Evolutionary conservation across 2,797 vertebrate species (phyloP), one percentile per base, ranked within the genome.

Genomic region (Pogonophryne albipinna): DNA sequence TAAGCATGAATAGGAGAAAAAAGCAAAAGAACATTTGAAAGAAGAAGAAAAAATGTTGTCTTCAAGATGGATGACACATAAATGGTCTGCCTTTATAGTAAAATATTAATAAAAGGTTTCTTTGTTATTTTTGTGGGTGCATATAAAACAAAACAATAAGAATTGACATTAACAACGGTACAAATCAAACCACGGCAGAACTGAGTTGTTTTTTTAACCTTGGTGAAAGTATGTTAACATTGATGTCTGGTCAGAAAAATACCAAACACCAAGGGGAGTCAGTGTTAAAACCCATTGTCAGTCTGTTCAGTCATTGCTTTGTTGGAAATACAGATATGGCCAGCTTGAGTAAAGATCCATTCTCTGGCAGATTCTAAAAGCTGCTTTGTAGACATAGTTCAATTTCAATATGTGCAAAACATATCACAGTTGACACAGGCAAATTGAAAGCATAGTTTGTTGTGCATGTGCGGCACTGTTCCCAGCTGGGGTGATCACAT

Each of bases 401-500:
- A 63, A 78, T 85, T 78, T 78, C 60, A 84, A 41, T 79, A 69
- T 6, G 56, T 61, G 19, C 49, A 70, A 59, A 71, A 76, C 75
- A 69, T 60, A 79, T 86, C 74, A 77, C 62, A 57, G 76, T 63
- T 79, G 82, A 85, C 84, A 80, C 65, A 77, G 52, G 64, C 63
- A 81, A 84, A 84, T 66, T 84, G 67, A 80, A 85, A 88, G 74
- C 46, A 76, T 51, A 68, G 47, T 51, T 66, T 76, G 55, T 64
- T 50, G 57, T 51, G 34, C 50, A 49, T 49, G 57, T 47, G 59
- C 0, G 0, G 53, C 49, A 53, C 49, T 17, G 59, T 73, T 44
- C 75, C 66, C 70, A 78, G 74, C 72, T 83, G 74, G 58, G 62
- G 6, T 47, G 66, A 53, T 62, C 44, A 82, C 66, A 80, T 62